Evolutionary conservation across 92 coral and sea anemone genomes (phyloP), one percentile per base, ranked within the genome.

Genomic region (Blastomussa wellsi): DNA sequence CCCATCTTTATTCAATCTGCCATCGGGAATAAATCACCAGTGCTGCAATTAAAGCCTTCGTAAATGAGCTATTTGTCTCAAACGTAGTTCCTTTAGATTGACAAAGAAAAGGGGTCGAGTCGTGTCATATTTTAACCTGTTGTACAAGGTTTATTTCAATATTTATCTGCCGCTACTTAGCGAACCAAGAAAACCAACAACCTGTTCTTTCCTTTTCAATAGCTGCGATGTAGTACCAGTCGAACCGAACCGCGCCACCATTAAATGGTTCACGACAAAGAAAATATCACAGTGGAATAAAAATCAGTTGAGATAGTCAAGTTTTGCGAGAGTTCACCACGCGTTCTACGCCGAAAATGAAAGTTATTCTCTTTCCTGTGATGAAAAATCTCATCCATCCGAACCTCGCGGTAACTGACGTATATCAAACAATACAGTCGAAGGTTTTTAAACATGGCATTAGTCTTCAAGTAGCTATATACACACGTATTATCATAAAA

Each of bases 181-280:
- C 48, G 75, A 35, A 7, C 13, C 47, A 55, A 71, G 62, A 29
- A 52, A 55, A 38, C 10, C 36, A 17, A 71, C 77, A 70, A 48
- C 66, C 78, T 37, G 52, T 31, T 22, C 22, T 31, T 1, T 6
- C 35, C 41, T 53, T 38, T 70, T 71, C 66, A 51, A 71, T 15
- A 26, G 24, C 69, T 70, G 53, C n/a, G 17, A 53, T 35, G 69
- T n/a, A n/a, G n/a, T 70, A 82, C 86, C 86, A 24, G 86, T 47
- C 67, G 28, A 4, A 31, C 72, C 13, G 17, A 32, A 28, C 48
- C 51, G 66, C n/a, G 77, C 85, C 52, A 44, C 76, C 65, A 72
- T 70, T 52, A 48, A 67, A 51, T 66, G 65, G 76, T 48, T 32
- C 37, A 72, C 9, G 69, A 82, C 70, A 82, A 69, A 69, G 49